Percentiles rank a stretch among this genome's conserved stretches.
Conservation (phyloP, 2,888 invertebrate genomes). For the Eumacrocentrus americanus region DNA sequence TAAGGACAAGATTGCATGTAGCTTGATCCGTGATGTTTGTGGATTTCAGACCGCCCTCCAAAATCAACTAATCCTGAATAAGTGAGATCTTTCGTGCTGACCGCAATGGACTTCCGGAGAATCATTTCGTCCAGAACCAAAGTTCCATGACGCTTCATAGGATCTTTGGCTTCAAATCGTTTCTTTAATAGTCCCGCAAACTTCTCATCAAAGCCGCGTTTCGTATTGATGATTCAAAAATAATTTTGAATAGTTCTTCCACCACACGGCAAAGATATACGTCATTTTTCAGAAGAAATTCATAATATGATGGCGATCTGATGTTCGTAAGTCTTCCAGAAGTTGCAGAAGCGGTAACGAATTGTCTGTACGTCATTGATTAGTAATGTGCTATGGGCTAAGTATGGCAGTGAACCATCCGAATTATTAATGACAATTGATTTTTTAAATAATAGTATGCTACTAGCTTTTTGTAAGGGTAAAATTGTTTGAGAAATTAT, state of each 20-base stretch:
- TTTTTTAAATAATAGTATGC: no score
- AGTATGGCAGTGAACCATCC: no score
- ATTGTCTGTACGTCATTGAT: no score
- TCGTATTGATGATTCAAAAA: conserved; percentile 19
- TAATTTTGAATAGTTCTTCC: conserved; percentile 18
- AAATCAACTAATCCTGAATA: conserved; percentile 37
- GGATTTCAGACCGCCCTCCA: conserved; percentile 28
- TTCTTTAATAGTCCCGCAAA: conserved; percentile 27
- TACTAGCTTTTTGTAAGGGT: no score
- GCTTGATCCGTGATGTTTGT: conserved; percentile 27
- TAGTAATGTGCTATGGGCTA: no score
- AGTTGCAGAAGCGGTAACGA: no score
- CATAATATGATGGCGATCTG: conserved; percentile 15
- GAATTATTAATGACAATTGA: no score
- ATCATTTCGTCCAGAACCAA: conserved; percentile 37
- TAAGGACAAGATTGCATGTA: conserved; percentile 30
- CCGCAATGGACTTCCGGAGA: conserved; percentile 31
- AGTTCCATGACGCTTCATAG: conserved; percentile 28
- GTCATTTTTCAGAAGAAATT: conserved; percentile 9
- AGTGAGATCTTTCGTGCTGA: conserved; percentile 30
- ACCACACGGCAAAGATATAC: conserved; percentile 12
- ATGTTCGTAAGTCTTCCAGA: conserved; percentile 21
- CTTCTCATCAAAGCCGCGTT: conserved; percentile 29
- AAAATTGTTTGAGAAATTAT: no score
- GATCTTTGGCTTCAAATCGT: conserved; percentile 10